A percentile compares a stretch with the other conserved stretches of the same genome.
These are phyloP conservation scores for Microplitis mediator DNA, from an alignment of 1,140 invertebrate genomes.

Conservation along the genomic window DNA sequence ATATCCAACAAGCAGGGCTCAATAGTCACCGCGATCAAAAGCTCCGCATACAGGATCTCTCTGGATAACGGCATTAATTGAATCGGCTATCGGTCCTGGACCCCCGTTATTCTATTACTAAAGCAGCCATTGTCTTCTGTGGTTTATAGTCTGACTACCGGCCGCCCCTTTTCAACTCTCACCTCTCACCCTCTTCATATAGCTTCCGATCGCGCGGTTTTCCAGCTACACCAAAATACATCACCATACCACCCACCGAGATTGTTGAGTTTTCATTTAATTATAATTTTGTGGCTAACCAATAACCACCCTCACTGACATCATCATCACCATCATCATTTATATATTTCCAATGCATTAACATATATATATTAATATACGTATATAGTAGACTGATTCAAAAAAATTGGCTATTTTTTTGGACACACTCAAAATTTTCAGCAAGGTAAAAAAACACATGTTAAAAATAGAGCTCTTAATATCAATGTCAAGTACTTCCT, in stretches of 20 bases:
- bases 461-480: too few species aligned
- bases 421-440: too few species aligned
- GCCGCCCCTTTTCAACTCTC: conserved; percentile 8
- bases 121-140: conserved; percentile 54
- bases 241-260: conserved; percentile 21
- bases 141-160: conserved; percentile 49
- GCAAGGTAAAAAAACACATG: too few species aligned
- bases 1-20: conserved; percentile 42
- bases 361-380: too few species aligned
- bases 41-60: conserved; percentile 45
- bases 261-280: conserved; percentile 41
- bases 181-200: not conserved
- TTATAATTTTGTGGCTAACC: conserved; percentile 40
- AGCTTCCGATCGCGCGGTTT: conserved; percentile 14
- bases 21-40: conserved; percentile 46
- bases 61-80: conserved; percentile 57
- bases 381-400: too few species aligned
- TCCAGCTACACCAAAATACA: conserved; percentile 34
- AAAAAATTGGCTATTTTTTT: too few species aligned
- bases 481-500: too few species aligned
- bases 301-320: conserved; percentile 1
- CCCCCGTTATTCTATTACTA: conserved; percentile 57
- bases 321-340: not conserved
- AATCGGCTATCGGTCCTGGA: conserved; percentile 52
- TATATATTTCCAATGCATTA: not conserved